A percentile compares a stretch with the other conserved stretches of the same genome.
These are phyloP conservation scores for Harpagifer antarcticus DNA, from an alignment of 2,797 vertebrate species.

Conservation along the genomic window DNA sequence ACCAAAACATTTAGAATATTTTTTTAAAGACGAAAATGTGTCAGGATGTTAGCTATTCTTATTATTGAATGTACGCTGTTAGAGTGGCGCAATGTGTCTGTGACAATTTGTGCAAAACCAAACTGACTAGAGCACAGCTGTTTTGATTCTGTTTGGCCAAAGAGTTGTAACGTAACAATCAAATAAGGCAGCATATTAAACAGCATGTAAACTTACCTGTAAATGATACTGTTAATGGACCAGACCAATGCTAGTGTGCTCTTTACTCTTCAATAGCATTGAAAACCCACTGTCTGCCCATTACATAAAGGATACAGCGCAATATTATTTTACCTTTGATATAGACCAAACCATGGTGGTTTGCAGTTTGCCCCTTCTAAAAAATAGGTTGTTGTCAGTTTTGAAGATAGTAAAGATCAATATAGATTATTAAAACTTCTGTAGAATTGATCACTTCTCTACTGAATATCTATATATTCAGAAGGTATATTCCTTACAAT, in stretches of 20 bases:
- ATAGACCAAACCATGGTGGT: too few species aligned
- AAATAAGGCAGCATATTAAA: slow-evolving; percentile 19
- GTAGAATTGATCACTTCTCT: background rate
- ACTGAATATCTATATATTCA: background rate
- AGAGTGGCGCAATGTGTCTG: slow-evolving; percentile 8
- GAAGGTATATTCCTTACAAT: background rate
- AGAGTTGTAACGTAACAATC: slow-evolving; percentile 33
- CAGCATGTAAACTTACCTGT: background rate
- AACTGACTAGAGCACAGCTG: slow-evolving; percentile 16
- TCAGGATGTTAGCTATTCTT: slow-evolving; percentile 17
- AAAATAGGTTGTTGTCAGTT: background rate
- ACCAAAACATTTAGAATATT: slow-evolving; percentile 43
- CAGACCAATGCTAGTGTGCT: background rate
- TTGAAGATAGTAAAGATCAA: background rate
- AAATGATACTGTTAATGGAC: too few species aligned
- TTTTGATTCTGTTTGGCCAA: slow-evolving; percentile 49
- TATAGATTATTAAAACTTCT: background rate
- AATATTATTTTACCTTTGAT: too few species aligned
- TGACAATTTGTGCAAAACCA: slow-evolving; percentile 18
- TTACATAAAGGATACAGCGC: too few species aligned
- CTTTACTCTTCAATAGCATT: too few species aligned
- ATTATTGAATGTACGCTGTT: slow-evolving; percentile 36
- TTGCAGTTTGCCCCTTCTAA: too few species aligned
- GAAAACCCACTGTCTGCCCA: too few species aligned
- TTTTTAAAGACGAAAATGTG: slow-evolving; percentile 5